A percentile compares a stretch with the other conserved stretches of the same genome.
These are phyloP conservation scores for Andinoacara biseriatus DNA, from an alignment of 2,113 vertebrate species.

Conservation along the genomic window DNA sequence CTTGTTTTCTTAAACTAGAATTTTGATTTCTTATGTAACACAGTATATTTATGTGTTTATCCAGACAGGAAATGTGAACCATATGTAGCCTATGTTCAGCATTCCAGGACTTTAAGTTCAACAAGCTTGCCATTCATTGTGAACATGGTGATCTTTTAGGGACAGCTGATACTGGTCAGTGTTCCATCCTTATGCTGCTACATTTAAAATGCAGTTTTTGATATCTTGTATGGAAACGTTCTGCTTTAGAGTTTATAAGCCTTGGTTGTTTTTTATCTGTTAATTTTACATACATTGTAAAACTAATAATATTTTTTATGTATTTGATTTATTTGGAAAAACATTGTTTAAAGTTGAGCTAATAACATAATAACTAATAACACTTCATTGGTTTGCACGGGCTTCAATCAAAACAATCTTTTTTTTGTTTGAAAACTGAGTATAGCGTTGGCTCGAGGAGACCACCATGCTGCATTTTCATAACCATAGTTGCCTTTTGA, in stretches of 20 bases:
- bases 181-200: neutral
- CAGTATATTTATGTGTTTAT: conserved; percentile 11
- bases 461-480: too few relatives aligned
- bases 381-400: too few relatives aligned
- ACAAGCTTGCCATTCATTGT: conserved; percentile 14
- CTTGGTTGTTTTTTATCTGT: neutral
- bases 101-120: conserved; percentile 41
- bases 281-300: neutral
- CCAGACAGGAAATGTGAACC: conserved; percentile 68
- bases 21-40: neutral
- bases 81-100: conserved; percentile 44
- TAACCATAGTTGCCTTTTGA: neutral
- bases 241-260: neutral
- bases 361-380: too few relatives aligned
- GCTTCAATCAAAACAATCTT: neutral
- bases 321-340: neutral
- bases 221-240: neutral
- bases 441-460: neutral
- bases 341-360: too few relatives aligned
- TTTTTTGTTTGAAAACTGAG: neutral
- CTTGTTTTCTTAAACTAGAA: neutral
- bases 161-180: neutral
- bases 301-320: neutral
- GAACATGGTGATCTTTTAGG: conserved; percentile 11
- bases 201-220: neutral